Base-by-base conservation (phyloP, 2,797 vertebrate species). In the Crocidura indochinensis region DNA sequence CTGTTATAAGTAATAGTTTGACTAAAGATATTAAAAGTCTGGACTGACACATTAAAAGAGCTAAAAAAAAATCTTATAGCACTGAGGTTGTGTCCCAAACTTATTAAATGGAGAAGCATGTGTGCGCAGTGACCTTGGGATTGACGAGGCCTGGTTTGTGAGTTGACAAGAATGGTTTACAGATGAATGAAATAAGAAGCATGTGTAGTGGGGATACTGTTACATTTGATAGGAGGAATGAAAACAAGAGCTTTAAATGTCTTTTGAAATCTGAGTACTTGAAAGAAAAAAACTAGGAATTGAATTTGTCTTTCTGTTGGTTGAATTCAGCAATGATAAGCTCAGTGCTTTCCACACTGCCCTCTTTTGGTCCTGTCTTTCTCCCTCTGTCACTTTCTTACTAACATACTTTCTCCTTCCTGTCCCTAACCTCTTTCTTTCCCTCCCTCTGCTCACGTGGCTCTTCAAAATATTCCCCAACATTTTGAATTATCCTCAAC, bases 151-250 rank as follows among this genome's bases (percentile, higher is more conserved):
- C 95, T 96, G 92, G 84, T 95, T 95, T 92, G 95, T 96, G 81
- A 96, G 96, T 97, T 97, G 90, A 96, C 94, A 95, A 84, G 95
- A 98, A 97, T 97, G 82, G 93, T 95, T 97, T 97, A 94, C 94
- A 97, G 96, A 97, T 95, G 96, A 97, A 94, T 97, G 85, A 97
- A 98, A 98, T 97, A 96, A 96, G 95, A 98, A 97, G 96, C 97
- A 97, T 97, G 82, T 98, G 97, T 97, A 95, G 81, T 88, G 92
- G 92, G 87, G 95, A 94, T 97, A 95, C 69, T 90, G 93, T 97
- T 97, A 97, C 92, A 93, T 95, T 96, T 94, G 91, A 94, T 97
- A 90, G 90, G 51, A 97, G 91, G 91, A 97, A 97, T 92, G 89
- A 96, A 97, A 97, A 96, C 68, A 95, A 97, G 93, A 94, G 87